Evolutionary conservation across 2,113 vertebrate species (phyloP).

Genomic region (Spea bombifrons): DNA sequence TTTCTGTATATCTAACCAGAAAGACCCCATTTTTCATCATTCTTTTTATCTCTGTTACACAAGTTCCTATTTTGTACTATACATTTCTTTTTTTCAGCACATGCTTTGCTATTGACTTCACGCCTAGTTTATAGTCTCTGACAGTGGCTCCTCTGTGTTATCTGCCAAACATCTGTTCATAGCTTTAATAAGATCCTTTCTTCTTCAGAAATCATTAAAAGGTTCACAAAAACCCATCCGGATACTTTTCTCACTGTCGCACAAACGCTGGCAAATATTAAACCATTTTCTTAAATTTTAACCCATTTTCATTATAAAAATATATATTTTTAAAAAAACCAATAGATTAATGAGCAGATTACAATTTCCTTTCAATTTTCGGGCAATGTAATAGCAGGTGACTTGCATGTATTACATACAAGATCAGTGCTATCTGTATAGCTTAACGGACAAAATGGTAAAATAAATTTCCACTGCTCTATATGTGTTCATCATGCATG

Average conservation of each 20-base stretch:
- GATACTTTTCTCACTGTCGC: conserved; percentile 44
- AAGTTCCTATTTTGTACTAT: conserved; percentile 60
- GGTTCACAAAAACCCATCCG: conserved; percentile 56
- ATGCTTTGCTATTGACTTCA: conserved; percentile 52
- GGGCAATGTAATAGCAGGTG: no score
- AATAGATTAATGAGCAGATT: no score
- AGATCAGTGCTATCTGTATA: no score
- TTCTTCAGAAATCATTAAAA: conserved; percentile 58
- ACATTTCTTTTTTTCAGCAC: conserved; percentile 53
- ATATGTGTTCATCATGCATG: no score
- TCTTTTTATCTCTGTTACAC: conserved; percentile 62
- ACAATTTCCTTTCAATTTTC: no score
- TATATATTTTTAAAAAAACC: not conserved
- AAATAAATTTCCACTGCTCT: no score
- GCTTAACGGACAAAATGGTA: no score
- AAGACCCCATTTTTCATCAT: conserved; percentile 44
- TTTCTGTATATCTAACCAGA: conserved; percentile 6
- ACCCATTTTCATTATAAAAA: not conserved
- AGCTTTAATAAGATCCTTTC: conserved; percentile 61
- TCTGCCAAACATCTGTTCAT: conserved; percentile 69
- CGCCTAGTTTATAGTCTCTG: conserved; percentile 64
- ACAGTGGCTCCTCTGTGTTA: conserved; percentile 62
- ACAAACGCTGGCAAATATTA: conserved; percentile 32
- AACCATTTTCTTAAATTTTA: not conserved
- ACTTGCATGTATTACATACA: no score